Base-by-base conservation (phyloP, 2,888 invertebrate genomes). In the Periphyllus acericola region DNA sequence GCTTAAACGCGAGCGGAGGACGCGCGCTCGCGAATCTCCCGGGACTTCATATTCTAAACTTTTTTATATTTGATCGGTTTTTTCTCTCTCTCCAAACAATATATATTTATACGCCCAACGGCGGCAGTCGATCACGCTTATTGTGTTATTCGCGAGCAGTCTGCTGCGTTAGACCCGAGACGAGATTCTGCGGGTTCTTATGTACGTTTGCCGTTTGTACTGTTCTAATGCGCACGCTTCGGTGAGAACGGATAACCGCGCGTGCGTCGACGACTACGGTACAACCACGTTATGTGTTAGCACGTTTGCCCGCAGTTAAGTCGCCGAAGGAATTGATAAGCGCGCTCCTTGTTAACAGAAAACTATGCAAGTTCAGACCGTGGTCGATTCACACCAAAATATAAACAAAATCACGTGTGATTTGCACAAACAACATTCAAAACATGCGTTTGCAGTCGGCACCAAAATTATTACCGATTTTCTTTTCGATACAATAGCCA, bases 271-370 rank as follows among this genome's bases (percentile, higher is more conserved):
- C 34, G 52, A 32, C n/a, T n/a, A n/a, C n/a, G n/a, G n/a, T n/a
- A n/a, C n/a, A n/a, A n/a, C n/a, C n/a, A n/a, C n/a, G 9, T 40
- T 9, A 40, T 46, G 46, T 52, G 83, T 83, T 46, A 1, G 46
- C 60, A 40, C 83, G 83, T 74, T 60, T 21, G 60, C 60, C 36
- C 74, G 74, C 55, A 46, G 32, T 71, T 0, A 82, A 82, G 32
- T 25, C 3, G 34, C 8, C 32, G 5, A 32, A 32, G 32, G 60
- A 60, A 60, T 66, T 25, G 25, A 25, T 46, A 46, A 11, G 3
- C 46, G 21, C 68, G 40, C 1, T 40, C 29, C 19, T 11, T 1
- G 32, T 25, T 14, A 75, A 75, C n/a, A 75, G 34, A 36, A 75
- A 40, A 46, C 11, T n/a, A 71, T 32, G 8, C 29, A n/a, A n/a